Evolutionary conservation across 2,797 vertebrate genomes (phyloP).

Genomic region (Setipinna tenuifilis): DNA sequence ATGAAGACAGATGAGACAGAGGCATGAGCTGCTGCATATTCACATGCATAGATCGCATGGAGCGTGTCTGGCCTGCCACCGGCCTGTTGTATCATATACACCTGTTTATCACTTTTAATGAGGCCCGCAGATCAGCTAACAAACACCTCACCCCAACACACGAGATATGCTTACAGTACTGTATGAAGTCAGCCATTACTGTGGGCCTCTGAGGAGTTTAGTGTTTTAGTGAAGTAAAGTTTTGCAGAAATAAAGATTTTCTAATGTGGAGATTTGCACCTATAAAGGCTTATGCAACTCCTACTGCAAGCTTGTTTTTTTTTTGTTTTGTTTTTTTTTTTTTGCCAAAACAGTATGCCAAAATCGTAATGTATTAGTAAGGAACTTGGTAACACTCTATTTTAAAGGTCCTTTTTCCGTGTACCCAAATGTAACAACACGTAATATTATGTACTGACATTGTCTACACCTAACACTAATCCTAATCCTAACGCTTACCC

Average conservation of each 20-base stretch:
- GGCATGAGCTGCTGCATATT: neutral
- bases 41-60: neutral
- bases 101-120: slow-evolving; percentile 16
- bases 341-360: too few species aligned
- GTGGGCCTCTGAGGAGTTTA: neutral
- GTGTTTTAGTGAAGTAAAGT: neutral
- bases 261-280: neutral
- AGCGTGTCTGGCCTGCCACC: neutral
- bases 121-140: slow-evolving; percentile 38
- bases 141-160: slow-evolving; percentile 42
- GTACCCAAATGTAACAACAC: too few species aligned
- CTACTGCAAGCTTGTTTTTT: neutral
- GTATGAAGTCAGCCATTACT: neutral
- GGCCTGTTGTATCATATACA: slow-evolving; percentile 1
- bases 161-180: slow-evolving; percentile 46
- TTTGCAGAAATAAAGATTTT: neutral
- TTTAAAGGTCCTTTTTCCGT: too few species aligned
- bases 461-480: too few species aligned
- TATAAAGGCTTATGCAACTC: neutral
- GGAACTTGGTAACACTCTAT: too few species aligned
- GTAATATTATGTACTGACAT: too few species aligned
- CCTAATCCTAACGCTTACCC: too few species aligned
- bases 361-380: too few species aligned
- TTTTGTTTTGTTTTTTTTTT: neutral
- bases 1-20: neutral